Evolutionary conservation across 2,888 invertebrate species (phyloP).

Genomic region (Protodeltote pygarga): DNA sequence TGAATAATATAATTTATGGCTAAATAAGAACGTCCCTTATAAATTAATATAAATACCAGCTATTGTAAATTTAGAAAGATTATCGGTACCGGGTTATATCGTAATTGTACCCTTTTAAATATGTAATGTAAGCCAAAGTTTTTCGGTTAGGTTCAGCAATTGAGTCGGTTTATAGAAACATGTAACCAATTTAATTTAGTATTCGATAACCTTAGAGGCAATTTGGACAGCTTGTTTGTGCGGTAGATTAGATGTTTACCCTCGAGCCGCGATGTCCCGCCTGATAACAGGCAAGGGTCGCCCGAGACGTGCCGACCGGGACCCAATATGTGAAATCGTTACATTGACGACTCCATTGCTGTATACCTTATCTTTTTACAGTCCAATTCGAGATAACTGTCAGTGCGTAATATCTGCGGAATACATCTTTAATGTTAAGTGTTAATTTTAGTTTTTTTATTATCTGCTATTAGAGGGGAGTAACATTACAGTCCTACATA

Average conservation of each 20-base stretch:
- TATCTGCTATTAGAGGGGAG: conserved; percentile 21
- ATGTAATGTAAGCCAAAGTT: conserved; percentile 40
- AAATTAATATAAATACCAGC: conserved; percentile 11
- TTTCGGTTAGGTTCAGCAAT: conserved; percentile 54
- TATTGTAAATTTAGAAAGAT: conserved; percentile 30
- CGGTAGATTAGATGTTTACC: conserved; percentile 79
- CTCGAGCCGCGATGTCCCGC: conserved; percentile 75
- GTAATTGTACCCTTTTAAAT: conserved; percentile 33
- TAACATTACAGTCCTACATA: conserved; percentile 21
- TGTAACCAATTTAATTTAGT: conserved; percentile 79
- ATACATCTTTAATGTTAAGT: conserved; percentile 41
- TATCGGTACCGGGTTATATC: conserved; percentile 8
- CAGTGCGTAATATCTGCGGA: conserved; percentile 44
- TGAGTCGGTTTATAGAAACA: conserved; percentile 60
- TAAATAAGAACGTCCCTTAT: conserved; percentile 10
- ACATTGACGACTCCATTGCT: conserved; percentile 74
- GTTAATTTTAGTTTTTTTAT: conserved; percentile 44
- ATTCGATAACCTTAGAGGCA: conserved; percentile 78
- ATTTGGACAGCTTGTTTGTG: conserved; percentile 78
- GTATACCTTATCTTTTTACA: conserved; percentile 71
- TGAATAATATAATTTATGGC: too few species aligned
- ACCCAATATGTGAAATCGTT: conserved; percentile 70
- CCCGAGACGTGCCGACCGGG: conserved; percentile 68
- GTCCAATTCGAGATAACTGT: conserved; percentile 62
- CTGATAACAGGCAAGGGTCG: conserved; percentile 71